Evolutionary conservation across 2,797 vertebrate genomes (phyloP), one percentile per base, ranked within the genome.

Genomic region (Mus caroli): DNA sequence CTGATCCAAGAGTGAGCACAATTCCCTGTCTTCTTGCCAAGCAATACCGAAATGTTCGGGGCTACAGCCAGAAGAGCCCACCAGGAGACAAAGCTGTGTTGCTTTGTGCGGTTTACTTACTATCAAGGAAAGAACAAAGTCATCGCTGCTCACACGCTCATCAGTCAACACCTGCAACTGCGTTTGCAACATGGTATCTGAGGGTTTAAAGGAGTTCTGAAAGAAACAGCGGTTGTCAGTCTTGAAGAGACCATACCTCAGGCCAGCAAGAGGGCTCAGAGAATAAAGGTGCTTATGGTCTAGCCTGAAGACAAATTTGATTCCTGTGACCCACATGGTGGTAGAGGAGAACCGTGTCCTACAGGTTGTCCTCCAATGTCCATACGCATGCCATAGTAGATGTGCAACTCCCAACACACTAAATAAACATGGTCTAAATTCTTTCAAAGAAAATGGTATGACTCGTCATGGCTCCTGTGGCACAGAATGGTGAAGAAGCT

Each of bases 1-100:
- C 56, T 24, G 62, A 80, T 0, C 88, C 64, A 94, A 82, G 87
- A 90, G 84, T 85, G 69, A 92, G 37, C 58, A 56, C 83, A 56
- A 26, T 88, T 87, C 58, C 54, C 37, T 58, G 58, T 80, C 91
- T 95, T 88, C 96, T 85, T 76, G 50, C 43, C 69, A 92, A 94
- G 91, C 56, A 76, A 67, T 14, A 90, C 31, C 26, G 71, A 73
- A 56, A 20, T 67, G 62, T 92, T 91, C 69, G 19, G 26, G 24
- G 54, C 76, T 82, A 2, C 77, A 75, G 88, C 62, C 58, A 40
- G 40, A 78, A 86, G 52, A 73, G 46, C 37, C 58, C 58, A 82
- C 17, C 58, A 56, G 50, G 34, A 90, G 19, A 50, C 43, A 28
- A 50, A 77, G 54, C 19, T 10, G 24, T 17, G 24, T 19, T 34